Evolutionary conservation across 2,113 vertebrate species (phyloP).

Genomic region (Nothobranchius furzeri): DNA sequence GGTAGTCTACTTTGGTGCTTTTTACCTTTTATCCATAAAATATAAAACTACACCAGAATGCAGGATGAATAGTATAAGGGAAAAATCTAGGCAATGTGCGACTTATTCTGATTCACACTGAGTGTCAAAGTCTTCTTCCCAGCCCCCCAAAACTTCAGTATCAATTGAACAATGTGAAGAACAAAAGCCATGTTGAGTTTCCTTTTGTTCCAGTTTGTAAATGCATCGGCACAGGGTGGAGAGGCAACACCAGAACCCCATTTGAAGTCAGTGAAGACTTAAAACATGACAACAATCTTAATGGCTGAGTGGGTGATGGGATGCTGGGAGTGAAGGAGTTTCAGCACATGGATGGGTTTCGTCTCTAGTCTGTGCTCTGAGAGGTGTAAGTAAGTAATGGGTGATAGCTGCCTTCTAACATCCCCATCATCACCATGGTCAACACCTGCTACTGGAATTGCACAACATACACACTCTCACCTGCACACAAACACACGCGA

Average conservation of each 20-base stretch:
- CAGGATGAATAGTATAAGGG: no score
- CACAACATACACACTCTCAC: conserved; percentile 31
- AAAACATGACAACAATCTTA: conserved; percentile 23
- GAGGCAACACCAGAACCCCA: conserved; percentile 46
- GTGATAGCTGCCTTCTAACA: conserved; percentile 53
- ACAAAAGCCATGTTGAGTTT: not conserved
- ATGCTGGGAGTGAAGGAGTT: conserved; percentile 33
- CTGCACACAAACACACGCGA: conserved; percentile 16
- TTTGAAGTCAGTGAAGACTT: conserved; percentile 39
- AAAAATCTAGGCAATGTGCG: no score
- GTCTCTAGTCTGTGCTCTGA: conserved; percentile 36
- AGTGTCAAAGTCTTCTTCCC: no score
- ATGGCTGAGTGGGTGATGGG: conserved; percentile 41
- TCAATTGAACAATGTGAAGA: no score
- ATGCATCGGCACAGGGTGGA: conserved; percentile 9
- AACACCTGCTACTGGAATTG: conserved; percentile 45
- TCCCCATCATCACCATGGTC: conserved; percentile 54
- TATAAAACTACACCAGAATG: no score
- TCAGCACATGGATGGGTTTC: conserved; percentile 52
- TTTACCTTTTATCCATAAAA: no score
- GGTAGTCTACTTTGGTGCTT: no score
- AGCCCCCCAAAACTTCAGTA: no score
- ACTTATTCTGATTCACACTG: no score
- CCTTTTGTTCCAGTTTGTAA: conserved; percentile 1
- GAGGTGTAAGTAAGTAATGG: conserved; percentile 67